Conservation (phyloP, 2,888 invertebrate genomes). For the Dolomedes plantarius region DNA sequence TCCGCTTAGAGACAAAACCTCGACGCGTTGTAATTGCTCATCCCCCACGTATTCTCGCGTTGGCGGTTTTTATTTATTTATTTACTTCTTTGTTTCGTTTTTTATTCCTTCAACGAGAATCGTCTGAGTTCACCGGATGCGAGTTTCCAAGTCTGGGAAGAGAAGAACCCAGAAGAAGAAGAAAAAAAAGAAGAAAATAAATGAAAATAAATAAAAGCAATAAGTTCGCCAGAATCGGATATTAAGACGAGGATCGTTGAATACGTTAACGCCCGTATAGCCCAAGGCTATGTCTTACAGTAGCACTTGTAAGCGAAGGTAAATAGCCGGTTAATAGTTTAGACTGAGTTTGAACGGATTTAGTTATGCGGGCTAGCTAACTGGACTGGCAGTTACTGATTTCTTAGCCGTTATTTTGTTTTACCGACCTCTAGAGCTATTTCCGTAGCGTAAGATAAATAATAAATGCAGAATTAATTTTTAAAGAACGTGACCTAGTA, state of each 20-base stretch:
- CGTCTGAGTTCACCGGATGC: slow-evolving; percentile 12
- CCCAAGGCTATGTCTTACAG: background rate
- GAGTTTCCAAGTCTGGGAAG: background rate
- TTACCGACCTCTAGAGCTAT: too few species aligned
- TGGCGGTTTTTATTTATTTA: background rate
- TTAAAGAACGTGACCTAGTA: too few species aligned
- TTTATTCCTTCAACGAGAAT: background rate
- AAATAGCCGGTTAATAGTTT: background rate
- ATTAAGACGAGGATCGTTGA: background rate
- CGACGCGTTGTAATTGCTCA: background rate
- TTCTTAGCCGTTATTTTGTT: too few species aligned
- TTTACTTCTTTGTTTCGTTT: background rate
- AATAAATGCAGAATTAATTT: too few species aligned
- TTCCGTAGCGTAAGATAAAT: too few species aligned
- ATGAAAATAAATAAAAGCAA: background rate
- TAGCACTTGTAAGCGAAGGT: background rate
- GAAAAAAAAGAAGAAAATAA: background rate
- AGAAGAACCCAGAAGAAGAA: too few species aligned
- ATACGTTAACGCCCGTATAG: background rate
- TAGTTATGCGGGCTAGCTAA: too few species aligned
- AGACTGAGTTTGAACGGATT: too few species aligned
- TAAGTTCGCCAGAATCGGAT: background rate
- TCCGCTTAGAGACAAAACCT: slow-evolving; percentile 3
- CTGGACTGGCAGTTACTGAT: too few species aligned
- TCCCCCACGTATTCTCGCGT: slow-evolving; percentile 2